Conservation (phyloP, 2,888 invertebrate genomes). For the Netelia melanura region DNA sequence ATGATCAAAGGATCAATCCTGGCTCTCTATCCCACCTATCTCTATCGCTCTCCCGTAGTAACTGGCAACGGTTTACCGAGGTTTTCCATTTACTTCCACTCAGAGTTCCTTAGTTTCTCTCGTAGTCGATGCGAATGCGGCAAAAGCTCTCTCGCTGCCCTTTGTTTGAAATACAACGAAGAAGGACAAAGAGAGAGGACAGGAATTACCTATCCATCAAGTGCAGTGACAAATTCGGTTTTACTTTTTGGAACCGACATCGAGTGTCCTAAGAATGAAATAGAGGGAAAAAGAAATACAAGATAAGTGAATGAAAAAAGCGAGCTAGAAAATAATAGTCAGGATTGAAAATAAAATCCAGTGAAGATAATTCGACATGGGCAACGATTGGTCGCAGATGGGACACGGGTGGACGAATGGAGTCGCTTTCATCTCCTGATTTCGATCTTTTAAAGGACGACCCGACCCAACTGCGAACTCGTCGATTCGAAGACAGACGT, state of each 20-base stretch:
- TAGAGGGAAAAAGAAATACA: neutral
- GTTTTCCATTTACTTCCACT: no score
- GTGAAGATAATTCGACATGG: neutral
- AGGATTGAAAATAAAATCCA: no score
- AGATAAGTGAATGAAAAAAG: neutral
- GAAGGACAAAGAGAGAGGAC: no score
- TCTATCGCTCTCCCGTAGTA: conserved; percentile 12
- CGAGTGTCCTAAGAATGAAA: neutral
- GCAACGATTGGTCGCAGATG: neutral
- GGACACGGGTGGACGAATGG: neutral
- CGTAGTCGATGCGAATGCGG: no score
- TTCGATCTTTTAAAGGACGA: neutral
- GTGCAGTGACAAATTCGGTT: no score
- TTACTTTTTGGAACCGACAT: no score
- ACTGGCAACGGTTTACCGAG: no score
- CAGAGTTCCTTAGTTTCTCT: neutral
- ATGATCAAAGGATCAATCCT: conserved; percentile 50
- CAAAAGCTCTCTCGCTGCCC: no score
- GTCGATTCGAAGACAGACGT: neutral
- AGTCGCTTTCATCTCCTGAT: neutral
- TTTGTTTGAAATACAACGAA: no score
- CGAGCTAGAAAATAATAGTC: no score
- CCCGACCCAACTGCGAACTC: neutral
- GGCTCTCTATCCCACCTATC: neutral
- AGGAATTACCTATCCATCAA: no score